These are phyloP conservation scores for Plagodis dolabraria DNA, from an alignment of 2,888 invertebrate species.

Conservation along the genomic window DNA sequence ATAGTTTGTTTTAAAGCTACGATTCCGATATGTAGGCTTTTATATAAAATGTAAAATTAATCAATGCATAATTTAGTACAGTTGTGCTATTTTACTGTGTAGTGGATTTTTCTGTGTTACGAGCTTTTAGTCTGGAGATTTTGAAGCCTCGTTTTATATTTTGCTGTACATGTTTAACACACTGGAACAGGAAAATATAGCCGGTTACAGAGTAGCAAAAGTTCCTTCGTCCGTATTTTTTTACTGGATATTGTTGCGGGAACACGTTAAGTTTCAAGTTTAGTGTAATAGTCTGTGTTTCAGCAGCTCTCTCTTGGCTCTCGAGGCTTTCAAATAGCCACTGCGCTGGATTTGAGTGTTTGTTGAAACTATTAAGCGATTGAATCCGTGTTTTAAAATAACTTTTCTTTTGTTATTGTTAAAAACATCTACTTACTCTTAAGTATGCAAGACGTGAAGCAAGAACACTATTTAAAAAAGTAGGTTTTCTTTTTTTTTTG, in stretches of 20 bases:
- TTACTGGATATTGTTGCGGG: slow-evolving; percentile 14
- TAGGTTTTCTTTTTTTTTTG: no score
- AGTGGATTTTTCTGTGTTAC: slow-evolving; percentile 2
- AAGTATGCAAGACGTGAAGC: no score
- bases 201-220: slow-evolving; percentile 16
- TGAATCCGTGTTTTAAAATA: not conserved
- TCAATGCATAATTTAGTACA: no score
- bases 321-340: slow-evolving; percentile 4
- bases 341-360: not conserved
- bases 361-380: slow-evolving; percentile 1
- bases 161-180: not conserved
- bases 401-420: not conserved
- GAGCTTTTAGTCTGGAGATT: not conserved
- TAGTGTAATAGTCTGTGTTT: slow-evolving; percentile 10
- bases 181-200: slow-evolving; percentile 13
- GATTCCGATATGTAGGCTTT: not conserved
- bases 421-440: no score
- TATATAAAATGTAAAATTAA: not conserved
- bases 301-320: slow-evolving; percentile 1
- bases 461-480: no score
- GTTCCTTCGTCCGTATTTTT: slow-evolving; percentile 11
- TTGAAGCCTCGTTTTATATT: slow-evolving; percentile 4
- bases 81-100: no score
- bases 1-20: not conserved
- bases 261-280: slow-evolving; percentile 15